phyloP scores from a whole-genome alignment of 1,140 invertebrate species.

The Pissodes strobi region DNA sequence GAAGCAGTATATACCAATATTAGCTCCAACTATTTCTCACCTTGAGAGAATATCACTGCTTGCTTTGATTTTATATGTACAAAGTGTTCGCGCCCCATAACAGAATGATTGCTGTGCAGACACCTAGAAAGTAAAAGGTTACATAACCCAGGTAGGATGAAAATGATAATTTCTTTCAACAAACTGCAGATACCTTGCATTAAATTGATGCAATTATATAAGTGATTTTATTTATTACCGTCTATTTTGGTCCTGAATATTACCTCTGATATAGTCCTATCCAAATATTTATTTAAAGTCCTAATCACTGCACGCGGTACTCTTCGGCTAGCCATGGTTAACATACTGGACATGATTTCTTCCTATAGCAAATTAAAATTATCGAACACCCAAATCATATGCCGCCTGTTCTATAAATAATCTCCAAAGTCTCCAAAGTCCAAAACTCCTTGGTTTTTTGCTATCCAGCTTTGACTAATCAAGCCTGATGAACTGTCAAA shows the following conservation, averaged over 20 bases:
- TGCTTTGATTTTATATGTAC: conserved; percentile 27
- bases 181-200: conserved; percentile 4
- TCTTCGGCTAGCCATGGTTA: conserved; percentile 49
- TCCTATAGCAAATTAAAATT: conserved; percentile 9
- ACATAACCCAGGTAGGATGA: conserved; percentile 35
- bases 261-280: conserved; percentile 51
- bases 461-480: no score
- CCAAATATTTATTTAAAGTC: conserved; percentile 48
- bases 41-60: conserved; percentile 21
- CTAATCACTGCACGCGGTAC: conserved; percentile 49
- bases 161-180: conserved; percentile 19
- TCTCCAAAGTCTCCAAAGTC: not conserved
- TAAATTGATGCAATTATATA: conserved; percentile 33
- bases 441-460: no score
- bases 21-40: no score
- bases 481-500: no score
- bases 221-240: conserved; percentile 15
- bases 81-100: conserved; percentile 26
- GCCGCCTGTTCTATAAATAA: conserved; percentile 27
- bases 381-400: conserved; percentile 26
- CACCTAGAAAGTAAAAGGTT: conserved; percentile 36
- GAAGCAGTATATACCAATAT: no score
- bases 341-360: conserved; percentile 49
- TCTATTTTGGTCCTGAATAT: conserved; percentile 30
- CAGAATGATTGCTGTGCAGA: conserved; percentile 5